Evolutionary conservation across 2,797 vertebrate species (phyloP).

Genomic region (Spondyliosoma cantharus): DNA sequence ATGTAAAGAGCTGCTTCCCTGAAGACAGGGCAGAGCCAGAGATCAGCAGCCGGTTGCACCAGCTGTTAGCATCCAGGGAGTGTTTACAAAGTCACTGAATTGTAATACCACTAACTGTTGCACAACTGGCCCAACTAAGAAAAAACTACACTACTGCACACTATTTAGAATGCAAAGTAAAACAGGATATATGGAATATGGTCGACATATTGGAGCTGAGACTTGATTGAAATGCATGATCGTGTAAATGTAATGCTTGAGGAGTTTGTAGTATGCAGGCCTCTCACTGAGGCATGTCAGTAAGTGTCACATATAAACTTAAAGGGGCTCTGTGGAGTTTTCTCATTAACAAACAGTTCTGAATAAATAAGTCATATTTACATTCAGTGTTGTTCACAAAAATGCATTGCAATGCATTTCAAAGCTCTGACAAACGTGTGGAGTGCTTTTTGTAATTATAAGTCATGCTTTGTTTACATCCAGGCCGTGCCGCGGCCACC

Average conservation of each 20-base stretch:
- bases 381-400: too few species aligned
- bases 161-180: not conserved
- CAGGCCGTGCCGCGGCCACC: too few species aligned
- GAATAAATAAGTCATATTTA: too few species aligned
- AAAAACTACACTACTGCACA: not conserved
- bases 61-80: not conserved
- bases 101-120: not conserved
- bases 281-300: too few species aligned
- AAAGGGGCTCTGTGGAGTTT: too few species aligned
- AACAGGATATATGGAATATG: not conserved
- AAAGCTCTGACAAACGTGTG: too few species aligned
- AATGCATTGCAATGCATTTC: too few species aligned
- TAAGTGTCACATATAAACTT: too few species aligned
- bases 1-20: constrained; percentile 1
- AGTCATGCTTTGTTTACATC: too few species aligned
- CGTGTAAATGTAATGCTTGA: not conserved
- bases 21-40: constrained; percentile 11
- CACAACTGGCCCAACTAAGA: not conserved
- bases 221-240: not conserved
- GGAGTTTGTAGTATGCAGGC: not conserved
- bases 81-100: not conserved
- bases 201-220: not conserved
- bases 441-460: too few species aligned
- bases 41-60: constrained; percentile 10
- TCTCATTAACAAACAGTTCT: too few species aligned